phyloP scores from a whole-genome alignment of 2,113 vertebrate genomes.

The Malurus cyaneus region DNA sequence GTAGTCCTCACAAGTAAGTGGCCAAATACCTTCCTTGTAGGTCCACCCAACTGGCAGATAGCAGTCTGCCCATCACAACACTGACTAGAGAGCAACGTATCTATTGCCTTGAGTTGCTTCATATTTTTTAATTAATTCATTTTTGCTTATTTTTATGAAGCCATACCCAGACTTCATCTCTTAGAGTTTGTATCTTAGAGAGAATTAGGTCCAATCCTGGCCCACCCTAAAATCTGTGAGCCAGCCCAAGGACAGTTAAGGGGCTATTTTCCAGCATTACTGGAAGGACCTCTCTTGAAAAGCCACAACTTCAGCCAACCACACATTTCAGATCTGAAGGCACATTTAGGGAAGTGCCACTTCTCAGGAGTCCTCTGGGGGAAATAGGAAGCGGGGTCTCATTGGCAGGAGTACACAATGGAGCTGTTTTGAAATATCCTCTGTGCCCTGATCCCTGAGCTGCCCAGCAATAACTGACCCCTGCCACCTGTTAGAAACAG shows the following conservation, averaged over 20 bases:
- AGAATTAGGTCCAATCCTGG: not conserved
- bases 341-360: not conserved
- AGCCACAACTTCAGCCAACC: not conserved
- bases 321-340: not conserved
- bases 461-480: not conserved
- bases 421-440: not conserved
- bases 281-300: not conserved
- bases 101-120: not conserved
- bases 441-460: not conserved
- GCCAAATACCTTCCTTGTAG: not conserved
- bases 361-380: not conserved
- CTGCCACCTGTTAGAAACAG: not conserved
- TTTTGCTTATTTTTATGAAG: not conserved
- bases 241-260: not conserved
- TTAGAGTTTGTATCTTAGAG: not conserved
- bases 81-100: not conserved
- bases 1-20: not conserved
- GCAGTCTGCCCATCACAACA: not conserved
- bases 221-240: not conserved
- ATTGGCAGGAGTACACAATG: fast-evolving
- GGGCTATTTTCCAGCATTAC: not conserved
- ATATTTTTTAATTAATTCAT: not conserved
- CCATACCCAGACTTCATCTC: not conserved
- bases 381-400: not conserved
- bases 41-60: not conserved